Conservation (phyloP, 1,140 invertebrate species). For the Eurosta solidaginis region DNA sequence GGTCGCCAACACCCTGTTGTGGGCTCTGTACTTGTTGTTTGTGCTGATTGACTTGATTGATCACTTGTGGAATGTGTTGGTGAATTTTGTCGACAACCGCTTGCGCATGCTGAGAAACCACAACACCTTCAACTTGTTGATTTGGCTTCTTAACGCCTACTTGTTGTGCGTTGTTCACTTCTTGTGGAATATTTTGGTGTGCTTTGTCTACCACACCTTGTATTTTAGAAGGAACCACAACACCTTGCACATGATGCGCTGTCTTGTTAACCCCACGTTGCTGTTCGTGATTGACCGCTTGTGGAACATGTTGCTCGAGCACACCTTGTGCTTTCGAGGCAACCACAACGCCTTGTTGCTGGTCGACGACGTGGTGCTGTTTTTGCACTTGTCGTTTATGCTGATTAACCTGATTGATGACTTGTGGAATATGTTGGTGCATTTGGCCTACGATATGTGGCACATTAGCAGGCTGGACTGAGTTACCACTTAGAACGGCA, state of each 20-base stretch:
- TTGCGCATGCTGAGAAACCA: not conserved
- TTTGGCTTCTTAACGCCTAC: too few species aligned
- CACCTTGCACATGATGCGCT: not conserved
- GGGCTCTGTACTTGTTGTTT: too few species aligned
- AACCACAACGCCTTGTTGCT: too few species aligned
- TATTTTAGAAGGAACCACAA: not conserved
- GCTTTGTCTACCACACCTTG: not conserved
- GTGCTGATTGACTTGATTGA: not conserved
- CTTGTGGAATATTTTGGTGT: slow-evolving; percentile 19
- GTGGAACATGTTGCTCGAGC: not conserved
- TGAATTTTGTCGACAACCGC: not conserved
- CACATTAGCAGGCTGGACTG: not conserved
- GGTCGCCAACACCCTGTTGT: too few species aligned
- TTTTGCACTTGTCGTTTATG: not conserved
- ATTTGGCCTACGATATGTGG: not conserved
- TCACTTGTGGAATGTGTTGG: not conserved
- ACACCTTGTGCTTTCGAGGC: too few species aligned
- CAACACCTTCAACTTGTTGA: not conserved
- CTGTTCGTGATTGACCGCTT: not conserved
- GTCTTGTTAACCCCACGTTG: not conserved
- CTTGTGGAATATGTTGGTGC: slow-evolving; percentile 15
- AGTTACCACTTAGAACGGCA: not conserved
- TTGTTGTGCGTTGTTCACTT: not conserved
- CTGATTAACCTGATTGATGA: not conserved
- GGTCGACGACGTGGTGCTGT: not conserved